Evolutionary conservation across 1,140 invertebrate species (phyloP).

Genomic region (Cephus cinctus): DNA sequence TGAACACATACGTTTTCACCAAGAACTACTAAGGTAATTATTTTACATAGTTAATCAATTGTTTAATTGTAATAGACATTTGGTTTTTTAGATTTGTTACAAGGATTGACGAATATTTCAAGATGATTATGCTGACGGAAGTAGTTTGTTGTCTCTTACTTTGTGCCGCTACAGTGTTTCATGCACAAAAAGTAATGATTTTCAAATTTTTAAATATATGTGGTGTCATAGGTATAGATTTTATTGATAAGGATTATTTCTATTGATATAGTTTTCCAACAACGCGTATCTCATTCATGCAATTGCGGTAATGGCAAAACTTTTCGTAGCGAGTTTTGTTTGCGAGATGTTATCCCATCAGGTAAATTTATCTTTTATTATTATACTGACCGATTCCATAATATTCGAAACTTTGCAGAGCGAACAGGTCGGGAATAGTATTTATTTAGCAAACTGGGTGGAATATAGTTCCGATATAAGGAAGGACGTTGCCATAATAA

Average conservation of each 20-base stretch:
- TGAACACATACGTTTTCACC: conserved; percentile 2
- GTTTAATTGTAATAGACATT: background rate
- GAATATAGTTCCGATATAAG: background rate
- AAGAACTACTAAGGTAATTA: conserved; percentile 5
- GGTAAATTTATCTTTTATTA: background rate
- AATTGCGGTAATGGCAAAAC: conserved; percentile 2
- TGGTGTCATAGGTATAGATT: no score
- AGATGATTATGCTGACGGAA: conserved; percentile 3
- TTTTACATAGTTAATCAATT: no score
- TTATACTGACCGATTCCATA: background rate
- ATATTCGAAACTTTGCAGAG: conserved; percentile 4
- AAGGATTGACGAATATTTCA: background rate
- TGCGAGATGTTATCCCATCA: conserved; percentile 7
- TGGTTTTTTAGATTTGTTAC: conserved; percentile 4
- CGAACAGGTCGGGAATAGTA: background rate
- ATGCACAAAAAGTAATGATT: conserved; percentile 10
- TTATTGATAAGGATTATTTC: background rate
- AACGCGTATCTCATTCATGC: background rate
- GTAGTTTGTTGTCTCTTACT: conserved; percentile 3
- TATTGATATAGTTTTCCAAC: conserved; percentile 6
- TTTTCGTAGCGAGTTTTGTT: conserved; percentile 3
- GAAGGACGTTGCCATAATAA: conserved; percentile 4
- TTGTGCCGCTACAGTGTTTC: conserved; percentile 8
- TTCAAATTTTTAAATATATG: no score
- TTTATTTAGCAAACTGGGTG: conserved; percentile 1